Percentiles rank a stretch among this genome's conserved stretches.
Conservation (phyloP, 2,113 vertebrate species). For the Mormyrus iriodes region DNA sequence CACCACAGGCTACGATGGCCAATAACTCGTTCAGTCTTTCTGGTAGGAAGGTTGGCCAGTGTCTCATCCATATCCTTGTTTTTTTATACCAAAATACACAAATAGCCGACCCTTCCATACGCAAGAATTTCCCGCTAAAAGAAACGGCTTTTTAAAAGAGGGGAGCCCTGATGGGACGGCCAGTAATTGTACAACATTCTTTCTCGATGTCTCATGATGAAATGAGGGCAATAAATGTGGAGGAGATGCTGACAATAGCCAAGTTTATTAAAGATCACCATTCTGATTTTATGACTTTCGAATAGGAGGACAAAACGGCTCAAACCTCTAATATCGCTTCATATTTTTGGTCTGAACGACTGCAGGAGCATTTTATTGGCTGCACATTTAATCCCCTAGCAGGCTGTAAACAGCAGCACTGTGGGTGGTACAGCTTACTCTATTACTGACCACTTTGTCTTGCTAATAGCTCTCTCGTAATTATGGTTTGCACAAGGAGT, state of each 20-base stretch:
- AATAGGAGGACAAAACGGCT: not conserved
- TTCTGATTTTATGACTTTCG: not conserved
- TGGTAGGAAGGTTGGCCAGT: not conserved
- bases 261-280: conserved; percentile 3
- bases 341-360: not conserved
- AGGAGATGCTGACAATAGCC: not conserved
- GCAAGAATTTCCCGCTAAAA: not conserved
- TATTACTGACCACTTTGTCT: not conserved
- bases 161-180: not conserved
- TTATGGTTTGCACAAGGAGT: not conserved
- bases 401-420: not conserved
- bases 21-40: not conserved
- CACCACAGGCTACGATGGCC: conserved; percentile 1
- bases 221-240: not conserved
- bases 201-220: not conserved
- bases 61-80: conserved; percentile 24
- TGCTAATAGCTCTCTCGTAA: not conserved
- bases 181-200: not conserved
- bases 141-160: not conserved
- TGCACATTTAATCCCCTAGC: not conserved
- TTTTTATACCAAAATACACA: conserved; percentile 20
- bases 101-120: conserved; percentile 10
- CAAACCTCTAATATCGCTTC: not conserved
- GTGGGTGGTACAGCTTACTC: not conserved
- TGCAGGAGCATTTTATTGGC: not conserved